These are phyloP conservation scores for Brassicogethes aeneus DNA, from an alignment of 2,888 invertebrate species.

Conservation along the genomic window DNA sequence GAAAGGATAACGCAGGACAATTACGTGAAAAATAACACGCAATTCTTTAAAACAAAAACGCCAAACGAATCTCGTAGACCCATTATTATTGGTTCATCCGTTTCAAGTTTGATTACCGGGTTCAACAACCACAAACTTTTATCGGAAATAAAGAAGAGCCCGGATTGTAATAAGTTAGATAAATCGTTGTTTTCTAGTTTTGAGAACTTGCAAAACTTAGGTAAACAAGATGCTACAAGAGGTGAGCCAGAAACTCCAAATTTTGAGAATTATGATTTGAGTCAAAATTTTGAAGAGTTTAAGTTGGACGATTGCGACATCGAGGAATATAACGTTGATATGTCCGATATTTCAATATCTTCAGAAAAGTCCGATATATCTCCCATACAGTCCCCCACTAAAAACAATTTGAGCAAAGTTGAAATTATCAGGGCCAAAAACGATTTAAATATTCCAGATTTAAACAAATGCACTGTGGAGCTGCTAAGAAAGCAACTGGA, in stretches of 20 bases:
- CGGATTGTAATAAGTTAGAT: slow-evolving; percentile 19
- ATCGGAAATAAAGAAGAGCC: slow-evolving; percentile 46
- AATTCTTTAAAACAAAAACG: slow-evolving; percentile 40
- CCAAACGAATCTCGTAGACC: slow-evolving; percentile 44
- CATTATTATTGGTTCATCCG: slow-evolving; percentile 53
- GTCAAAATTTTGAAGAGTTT: slow-evolving; percentile 73
- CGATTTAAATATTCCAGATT: slow-evolving; percentile 22
- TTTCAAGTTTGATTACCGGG: slow-evolving; percentile 45
- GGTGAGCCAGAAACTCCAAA: slow-evolving; percentile 17
- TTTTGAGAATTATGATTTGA: slow-evolving; percentile 55
- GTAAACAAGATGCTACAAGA: slow-evolving; percentile 26
- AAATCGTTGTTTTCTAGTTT: slow-evolving; percentile 37
- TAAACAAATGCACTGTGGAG: slow-evolving; percentile 31
- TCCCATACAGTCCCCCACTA: slow-evolving; percentile 4
- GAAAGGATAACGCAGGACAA: slow-evolving; percentile 36
- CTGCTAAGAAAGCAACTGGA: slow-evolving; percentile 34
- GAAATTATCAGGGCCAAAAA: slow-evolving; percentile 30
- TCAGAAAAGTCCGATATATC: slow-evolving; percentile 7
- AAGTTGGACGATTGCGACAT: slow-evolving; percentile 66
- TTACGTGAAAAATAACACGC: slow-evolving; percentile 39
- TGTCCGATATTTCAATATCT: slow-evolving; percentile 11
- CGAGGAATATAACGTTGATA: slow-evolving; percentile 34
- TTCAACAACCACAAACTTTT: slow-evolving; percentile 43
- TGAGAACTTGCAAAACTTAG: slow-evolving; percentile 36
- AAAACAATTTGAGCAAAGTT: slow-evolving; percentile 21